Evolutionary conservation across 2,888 invertebrate species (phyloP).

Genomic region (Diloba caeruleocephala): DNA sequence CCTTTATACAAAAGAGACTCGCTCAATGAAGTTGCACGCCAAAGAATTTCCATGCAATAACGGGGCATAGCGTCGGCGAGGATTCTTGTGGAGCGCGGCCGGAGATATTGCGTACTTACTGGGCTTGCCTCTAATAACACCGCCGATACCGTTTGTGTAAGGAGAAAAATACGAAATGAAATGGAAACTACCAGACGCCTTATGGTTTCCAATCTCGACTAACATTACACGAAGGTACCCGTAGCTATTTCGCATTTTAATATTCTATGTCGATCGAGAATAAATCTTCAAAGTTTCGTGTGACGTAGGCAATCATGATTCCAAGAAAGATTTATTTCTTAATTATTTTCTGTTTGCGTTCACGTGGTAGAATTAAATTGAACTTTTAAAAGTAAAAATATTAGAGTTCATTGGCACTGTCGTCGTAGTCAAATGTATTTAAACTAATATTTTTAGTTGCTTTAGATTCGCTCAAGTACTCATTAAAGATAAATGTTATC

Average conservation of each 20-base stretch:
- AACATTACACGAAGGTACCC: slow-evolving; percentile 60
- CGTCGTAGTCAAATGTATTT: slow-evolving; percentile 18
- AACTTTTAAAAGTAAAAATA: slow-evolving; percentile 19
- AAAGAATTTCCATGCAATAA: slow-evolving; percentile 89
- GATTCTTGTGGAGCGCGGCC: slow-evolving; percentile 77
- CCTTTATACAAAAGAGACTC: slow-evolving; percentile 85
- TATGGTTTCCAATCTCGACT: slow-evolving; percentile 80
- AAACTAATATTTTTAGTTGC: slow-evolving; percentile 22
- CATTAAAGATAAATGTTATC: slow-evolving; percentile 33
- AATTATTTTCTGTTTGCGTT: slow-evolving; percentile 20
- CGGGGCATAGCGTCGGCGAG: slow-evolving; percentile 74
- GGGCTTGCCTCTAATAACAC: slow-evolving; percentile 86
- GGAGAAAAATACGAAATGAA: slow-evolving; percentile 84
- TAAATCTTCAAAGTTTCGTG: slow-evolving; percentile 37
- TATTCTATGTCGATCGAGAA: slow-evolving; percentile 54
- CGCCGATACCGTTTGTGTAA: slow-evolving; percentile 83
- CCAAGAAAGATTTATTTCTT: slow-evolving; percentile 22
- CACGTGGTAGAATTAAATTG: slow-evolving; percentile 11
- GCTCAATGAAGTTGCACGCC: slow-evolving; percentile 87
- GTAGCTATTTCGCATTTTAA: slow-evolving; percentile 66
- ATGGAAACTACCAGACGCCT: slow-evolving; percentile 79
- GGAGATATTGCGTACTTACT: slow-evolving; percentile 88
- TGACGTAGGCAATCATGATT: slow-evolving; percentile 31
- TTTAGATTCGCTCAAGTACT: slow-evolving; percentile 29
- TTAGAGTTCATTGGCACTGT: slow-evolving; percentile 12